Base-by-base conservation (phyloP, 2,113 vertebrate species). In the Muntiacus reevesi region DNA sequence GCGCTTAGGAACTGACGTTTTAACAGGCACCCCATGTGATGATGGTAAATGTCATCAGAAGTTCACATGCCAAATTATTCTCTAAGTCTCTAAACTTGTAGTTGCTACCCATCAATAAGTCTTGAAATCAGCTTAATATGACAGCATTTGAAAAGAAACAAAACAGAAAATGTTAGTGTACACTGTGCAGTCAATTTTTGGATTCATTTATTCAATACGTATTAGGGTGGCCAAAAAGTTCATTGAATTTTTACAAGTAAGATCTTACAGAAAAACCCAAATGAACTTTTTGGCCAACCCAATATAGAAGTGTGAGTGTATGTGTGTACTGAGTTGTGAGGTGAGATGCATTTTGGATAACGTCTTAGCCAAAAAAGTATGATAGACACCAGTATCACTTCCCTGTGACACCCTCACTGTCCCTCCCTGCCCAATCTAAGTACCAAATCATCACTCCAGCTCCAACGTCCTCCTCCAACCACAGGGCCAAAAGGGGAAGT, bases 121-220 rank as follows among this genome's bases (percentile, higher is more conserved):
- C 67, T 71, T 40, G 40, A 78, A 93, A 79, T 64, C n/a, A 89
- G 55, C 21, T 94, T 60, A 36, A 27, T 54, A 30, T 0, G 28
- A 87, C 67, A 45, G 50, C 55, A 91, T 88, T 88, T 85, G 74
- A 86, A 88, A 81, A 88, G 27, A 93, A 81, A 74, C 25, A 84
- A 54, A 74, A 50, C 1, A 43, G 30, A 60, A 91, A 89, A 54
- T 30, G 16, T 54, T 30, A 78, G 3, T 28, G 17, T 62, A 19
- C 36, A 30, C 7, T 0, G 1, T 30, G 57, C 6, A 50, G 19
- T 14, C 45, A 47, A 57, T 28, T 50, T 78, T 57, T 81, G 14
- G 30, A 27, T 55, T 27, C 40, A 25, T 76, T 91, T 40, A 47
- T 3, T 43, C 12, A 76, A 43, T 43, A 76, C 12, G 1, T 76